Percentiles rank a stretch among this genome's conserved stretches.
Conservation (phyloP, 2,113 vertebrate species). For the Chaetorhynchus papuensis region DNA sequence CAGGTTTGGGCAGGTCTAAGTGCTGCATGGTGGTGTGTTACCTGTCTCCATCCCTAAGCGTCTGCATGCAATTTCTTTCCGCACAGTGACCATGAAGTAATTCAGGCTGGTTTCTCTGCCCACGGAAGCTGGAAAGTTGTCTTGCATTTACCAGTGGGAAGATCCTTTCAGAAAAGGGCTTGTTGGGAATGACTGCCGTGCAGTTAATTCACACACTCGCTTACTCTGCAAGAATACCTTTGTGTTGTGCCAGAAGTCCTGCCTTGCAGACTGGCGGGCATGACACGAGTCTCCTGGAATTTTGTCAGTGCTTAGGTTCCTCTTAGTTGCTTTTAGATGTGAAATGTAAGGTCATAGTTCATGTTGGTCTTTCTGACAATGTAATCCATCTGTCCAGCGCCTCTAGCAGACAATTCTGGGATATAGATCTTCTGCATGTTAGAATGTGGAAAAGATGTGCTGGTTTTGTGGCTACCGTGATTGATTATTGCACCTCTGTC, state of each 20-base stretch:
- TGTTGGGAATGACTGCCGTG: not conserved
- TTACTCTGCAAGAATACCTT: not conserved
- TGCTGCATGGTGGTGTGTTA: not conserved
- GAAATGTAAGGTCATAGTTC: not conserved
- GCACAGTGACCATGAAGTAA: not conserved
- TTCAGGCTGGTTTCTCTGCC: not conserved
- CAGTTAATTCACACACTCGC: not conserved
- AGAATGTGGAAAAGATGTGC: not conserved
- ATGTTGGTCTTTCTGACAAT: not conserved
- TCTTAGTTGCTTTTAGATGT: not conserved
- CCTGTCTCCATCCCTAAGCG: not conserved
- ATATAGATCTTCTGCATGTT: not conserved
- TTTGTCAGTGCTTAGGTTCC: not conserved
- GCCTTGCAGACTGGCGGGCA: accelerated
- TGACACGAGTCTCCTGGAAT: not conserved
- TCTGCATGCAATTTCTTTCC: not conserved
- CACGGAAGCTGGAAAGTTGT: not conserved
- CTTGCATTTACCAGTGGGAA: not conserved
- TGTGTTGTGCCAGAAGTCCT: not conserved
- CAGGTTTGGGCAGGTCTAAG: not conserved
- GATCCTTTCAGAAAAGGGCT: not conserved
- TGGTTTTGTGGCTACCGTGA: not conserved
- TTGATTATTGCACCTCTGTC: slow-evolving; percentile 22
- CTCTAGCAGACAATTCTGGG: not conserved
- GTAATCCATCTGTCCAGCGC: not conserved